These are phyloP conservation scores for Chrysogorgia sp. DNA, from an alignment of 92 coral and sea anemone genomes.

Conservation along the genomic window DNA sequence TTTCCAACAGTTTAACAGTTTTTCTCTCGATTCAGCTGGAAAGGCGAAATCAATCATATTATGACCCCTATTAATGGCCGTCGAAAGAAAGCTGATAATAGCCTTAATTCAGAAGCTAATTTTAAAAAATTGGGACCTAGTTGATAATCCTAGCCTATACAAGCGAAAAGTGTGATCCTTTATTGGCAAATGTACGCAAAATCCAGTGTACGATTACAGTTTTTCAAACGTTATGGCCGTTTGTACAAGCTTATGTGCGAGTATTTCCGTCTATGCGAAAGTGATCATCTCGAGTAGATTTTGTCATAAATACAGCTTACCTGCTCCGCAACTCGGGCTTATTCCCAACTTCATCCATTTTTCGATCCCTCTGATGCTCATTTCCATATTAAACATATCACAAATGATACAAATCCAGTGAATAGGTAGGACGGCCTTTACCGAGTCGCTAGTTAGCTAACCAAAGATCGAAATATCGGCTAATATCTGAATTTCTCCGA, in stretches of 20 bases:
- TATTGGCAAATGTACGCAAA: no score
- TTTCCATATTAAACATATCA: no score
- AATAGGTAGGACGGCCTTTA: background rate
- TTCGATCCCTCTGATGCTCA: background rate
- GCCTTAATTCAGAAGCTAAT: background rate
- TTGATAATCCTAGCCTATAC: no score
- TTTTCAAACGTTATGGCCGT: constrained; percentile 7
- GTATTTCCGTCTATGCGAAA: constrained; percentile 3
- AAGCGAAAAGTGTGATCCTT: no score
- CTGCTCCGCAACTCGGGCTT: constrained; percentile 1
- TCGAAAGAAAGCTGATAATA: background rate
- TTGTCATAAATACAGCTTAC: constrained; percentile 2
- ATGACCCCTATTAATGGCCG: background rate
- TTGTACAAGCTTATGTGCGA: background rate
- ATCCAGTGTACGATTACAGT: no score
- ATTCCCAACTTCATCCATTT: constrained; percentile 1
- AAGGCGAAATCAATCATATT: background rate
- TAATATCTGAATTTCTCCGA: no score
- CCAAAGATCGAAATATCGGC: no score
- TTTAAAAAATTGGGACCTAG: background rate
- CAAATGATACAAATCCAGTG: background rate
- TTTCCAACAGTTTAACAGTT: background rate
- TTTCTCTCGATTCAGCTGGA: background rate
- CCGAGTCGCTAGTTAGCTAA: no score
- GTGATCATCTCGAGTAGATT: no score